Percentiles rank a stretch among this genome's conserved stretches.
phyloP scores from a whole-genome alignment of 1,140 invertebrate genomes.

The Trichomalopsis sarcophagae region DNA sequence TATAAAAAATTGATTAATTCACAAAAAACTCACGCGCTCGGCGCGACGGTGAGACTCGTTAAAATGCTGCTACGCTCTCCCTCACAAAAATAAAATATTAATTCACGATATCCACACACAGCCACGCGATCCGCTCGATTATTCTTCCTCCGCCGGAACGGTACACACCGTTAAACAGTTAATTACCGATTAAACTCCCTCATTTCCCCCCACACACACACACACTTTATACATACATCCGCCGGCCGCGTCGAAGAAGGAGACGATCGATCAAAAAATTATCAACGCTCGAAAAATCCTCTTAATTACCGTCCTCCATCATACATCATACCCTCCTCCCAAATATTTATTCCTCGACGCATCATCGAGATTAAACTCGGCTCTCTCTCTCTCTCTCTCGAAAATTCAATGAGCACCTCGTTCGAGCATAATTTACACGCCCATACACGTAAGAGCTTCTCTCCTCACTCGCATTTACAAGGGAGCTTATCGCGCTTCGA shows the following conservation, averaged over 20 bases:
- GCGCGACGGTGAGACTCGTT: not conserved
- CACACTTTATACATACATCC: not conserved
- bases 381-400: not conserved
- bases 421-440: conserved; percentile 5
- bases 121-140: not conserved
- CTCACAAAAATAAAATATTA: not conserved
- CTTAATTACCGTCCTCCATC: not conserved
- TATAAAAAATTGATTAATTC: no score
- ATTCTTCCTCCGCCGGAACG: not conserved
- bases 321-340: no score
- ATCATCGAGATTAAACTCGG: not conserved
- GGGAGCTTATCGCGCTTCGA: conserved; percentile 15
- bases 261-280: conserved; percentile 3
- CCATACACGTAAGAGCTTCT: not conserved
- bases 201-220: not conserved
- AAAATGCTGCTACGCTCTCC: not conserved
- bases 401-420: conserved; percentile 11
- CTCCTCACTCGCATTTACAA: not conserved
- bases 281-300: not conserved
- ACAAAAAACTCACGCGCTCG: no score
- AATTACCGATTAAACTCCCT: conserved; percentile 7
- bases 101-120: not conserved
- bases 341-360: not conserved
- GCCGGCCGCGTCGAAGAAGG: no score
- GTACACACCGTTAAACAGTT: not conserved